Evolutionary conservation across 2,888 invertebrate genomes (phyloP), one percentile per base, ranked within the genome.

Genomic region (Xestia xanthographa): DNA sequence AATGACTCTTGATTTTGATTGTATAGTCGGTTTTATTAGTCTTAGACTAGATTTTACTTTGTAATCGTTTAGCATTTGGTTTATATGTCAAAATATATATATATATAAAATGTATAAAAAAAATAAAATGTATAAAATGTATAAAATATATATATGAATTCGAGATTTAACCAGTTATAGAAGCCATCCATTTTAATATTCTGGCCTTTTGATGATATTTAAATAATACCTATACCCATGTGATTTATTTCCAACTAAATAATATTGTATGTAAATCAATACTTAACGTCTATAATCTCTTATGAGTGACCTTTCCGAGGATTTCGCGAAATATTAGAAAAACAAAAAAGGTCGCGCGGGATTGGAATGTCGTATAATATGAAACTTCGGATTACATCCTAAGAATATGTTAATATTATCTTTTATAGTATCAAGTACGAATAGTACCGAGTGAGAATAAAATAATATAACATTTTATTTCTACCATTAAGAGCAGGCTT

Each of bases 251-350:
- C 60, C 34, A 26, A 14, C 14, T 56, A 26, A 14, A 2, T 56
- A 14, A 29, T 29, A 58, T 29, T 17, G 45, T 74, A 80, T 63
- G 58, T 41, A 50, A 79, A 79, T 79, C 38, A 41, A 38, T 72
- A 38, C 11, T 29, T 45, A 53, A 53, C 11, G 26, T 22, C 12
- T 41, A 81, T 45, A 68, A 67, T 60, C 41, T 68, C 48, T 53
- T 71, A 53, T 38, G 17, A 63, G 14, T 41, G 70, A 79, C 82
- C 83, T 82, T 73, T 58, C 6, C 8, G 20, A 62, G 62, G 20
- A 72, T 82, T 66, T 72, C 60, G 74, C 63, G 22, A 82, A 79
- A 79, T 75, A 17, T 68, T 68, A 79, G 41, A 71, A 74, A 56
- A 79, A 70, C 70, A 69, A 72, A 12, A 66, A 67, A 72, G 53